Evolutionary conservation across 2,113 vertebrate genomes (phyloP).

Genomic region (Trochalopteron elliotii): DNA sequence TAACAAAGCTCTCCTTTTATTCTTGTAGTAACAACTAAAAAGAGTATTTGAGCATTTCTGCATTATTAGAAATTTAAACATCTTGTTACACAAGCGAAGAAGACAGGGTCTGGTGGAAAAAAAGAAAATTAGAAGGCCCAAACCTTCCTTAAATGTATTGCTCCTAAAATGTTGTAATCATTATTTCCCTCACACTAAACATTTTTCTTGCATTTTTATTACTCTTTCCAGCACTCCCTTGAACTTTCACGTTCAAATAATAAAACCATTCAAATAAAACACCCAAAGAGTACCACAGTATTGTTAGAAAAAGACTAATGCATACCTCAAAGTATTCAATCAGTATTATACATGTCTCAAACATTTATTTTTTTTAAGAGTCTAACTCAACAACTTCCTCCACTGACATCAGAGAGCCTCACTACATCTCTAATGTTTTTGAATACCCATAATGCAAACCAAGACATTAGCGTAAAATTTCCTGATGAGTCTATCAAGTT

Average conservation of each 20-base stretch:
- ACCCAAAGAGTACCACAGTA: background rate
- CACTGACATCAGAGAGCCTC: background rate
- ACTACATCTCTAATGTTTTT: background rate
- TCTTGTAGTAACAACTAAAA: background rate
- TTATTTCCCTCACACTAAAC: background rate
- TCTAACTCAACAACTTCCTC: background rate
- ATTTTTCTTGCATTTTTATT: background rate
- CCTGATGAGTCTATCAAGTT: background rate
- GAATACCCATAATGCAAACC: background rate
- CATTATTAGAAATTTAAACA: background rate
- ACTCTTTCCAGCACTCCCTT: background rate
- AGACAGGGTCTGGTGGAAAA: fast-evolving
- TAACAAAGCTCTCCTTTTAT: background rate
- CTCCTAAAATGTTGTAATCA: background rate
- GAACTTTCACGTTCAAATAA: background rate
- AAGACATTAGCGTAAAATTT: background rate
- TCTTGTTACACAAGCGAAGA: background rate
- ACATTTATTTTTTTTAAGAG: background rate
- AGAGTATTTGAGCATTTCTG: background rate
- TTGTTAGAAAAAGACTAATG: background rate
- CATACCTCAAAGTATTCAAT: background rate
- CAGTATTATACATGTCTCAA: background rate
- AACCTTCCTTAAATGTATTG: background rate
- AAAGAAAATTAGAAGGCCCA: background rate
- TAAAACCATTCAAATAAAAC: background rate